These are phyloP conservation scores for Ophion obscuratus DNA, from an alignment of 2,888 invertebrate genomes.

Conservation along the genomic window DNA sequence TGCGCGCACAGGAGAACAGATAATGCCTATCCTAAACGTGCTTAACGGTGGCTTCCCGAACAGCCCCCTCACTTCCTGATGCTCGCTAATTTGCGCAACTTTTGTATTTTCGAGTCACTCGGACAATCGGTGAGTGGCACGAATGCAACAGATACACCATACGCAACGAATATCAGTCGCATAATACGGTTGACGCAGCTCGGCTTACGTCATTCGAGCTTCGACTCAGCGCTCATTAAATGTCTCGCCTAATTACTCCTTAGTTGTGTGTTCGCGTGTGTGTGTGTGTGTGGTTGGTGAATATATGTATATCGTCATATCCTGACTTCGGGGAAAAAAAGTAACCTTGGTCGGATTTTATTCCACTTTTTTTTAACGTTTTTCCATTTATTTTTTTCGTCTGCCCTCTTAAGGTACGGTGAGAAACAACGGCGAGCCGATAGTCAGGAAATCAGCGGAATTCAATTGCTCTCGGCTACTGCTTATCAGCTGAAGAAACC, in stretches of 20 bases:
- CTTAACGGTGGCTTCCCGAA: not conserved
- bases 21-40: not conserved
- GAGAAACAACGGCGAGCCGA: conserved; percentile 92
- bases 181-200: conserved; percentile 11
- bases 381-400: conserved; percentile 54
- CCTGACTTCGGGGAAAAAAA: no score
- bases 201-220: not conserved
- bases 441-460: conserved; percentile 90
- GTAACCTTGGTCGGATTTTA: not conserved
- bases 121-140: not conserved
- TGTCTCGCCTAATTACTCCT: not conserved
- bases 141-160: not conserved
- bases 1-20: conserved; percentile 32
- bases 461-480: conserved; percentile 94
- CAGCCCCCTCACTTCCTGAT: not conserved
- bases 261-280: no score
- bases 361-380: not conserved
- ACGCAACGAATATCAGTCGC: not conserved
- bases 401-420: conserved; percentile 88
- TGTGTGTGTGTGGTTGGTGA: no score
- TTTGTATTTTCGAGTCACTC: not conserved
- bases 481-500: conserved; percentile 95
- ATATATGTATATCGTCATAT: no score
- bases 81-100: not conserved
- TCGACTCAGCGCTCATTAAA: not conserved